Percentiles rank a stretch among this genome's conserved stretches.
These are phyloP conservation scores for Aphelinus atriplicis DNA, from an alignment of 1,140 invertebrate species.

Conservation along the genomic window DNA sequence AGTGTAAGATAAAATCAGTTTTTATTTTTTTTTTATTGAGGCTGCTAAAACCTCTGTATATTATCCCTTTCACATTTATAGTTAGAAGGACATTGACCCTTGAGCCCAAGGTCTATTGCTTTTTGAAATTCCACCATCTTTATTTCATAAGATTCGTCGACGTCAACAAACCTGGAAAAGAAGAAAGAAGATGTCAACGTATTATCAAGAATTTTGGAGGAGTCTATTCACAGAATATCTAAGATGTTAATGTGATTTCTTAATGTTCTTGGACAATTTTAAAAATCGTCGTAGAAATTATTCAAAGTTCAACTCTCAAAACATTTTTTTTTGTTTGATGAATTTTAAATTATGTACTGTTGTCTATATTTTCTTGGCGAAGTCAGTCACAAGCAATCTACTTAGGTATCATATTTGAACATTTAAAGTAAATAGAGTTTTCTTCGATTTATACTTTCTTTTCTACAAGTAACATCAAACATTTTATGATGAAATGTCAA, in stretches of 20 bases:
- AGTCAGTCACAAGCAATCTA: too few species aligned
- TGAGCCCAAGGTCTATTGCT: slow-evolving; percentile 59
- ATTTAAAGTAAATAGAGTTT: too few species aligned
- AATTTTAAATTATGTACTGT: too few species aligned
- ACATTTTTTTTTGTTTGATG: too few species aligned
- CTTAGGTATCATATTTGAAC: too few species aligned
- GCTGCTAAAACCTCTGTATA: slow-evolving; percentile 57
- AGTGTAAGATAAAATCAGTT: slow-evolving; percentile 30
- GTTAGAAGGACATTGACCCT: slow-evolving; percentile 56
- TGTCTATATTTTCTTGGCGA: too few species aligned
- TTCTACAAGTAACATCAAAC: too few species aligned
- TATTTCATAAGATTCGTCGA: slow-evolving; percentile 58
- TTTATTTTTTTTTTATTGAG: slow-evolving; percentile 43
- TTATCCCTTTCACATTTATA: slow-evolving; percentile 63
- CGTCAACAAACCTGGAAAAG: slow-evolving; percentile 44
- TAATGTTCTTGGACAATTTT: too few species aligned
- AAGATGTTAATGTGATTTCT: too few species aligned
- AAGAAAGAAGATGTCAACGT: slow-evolving; percentile 16
- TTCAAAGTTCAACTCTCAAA: too few species aligned
- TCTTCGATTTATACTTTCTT: too few species aligned
- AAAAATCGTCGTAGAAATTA: too few species aligned
- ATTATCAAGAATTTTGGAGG: neutral
- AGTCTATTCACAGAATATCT: neutral
- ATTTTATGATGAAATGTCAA: slow-evolving; percentile 13
- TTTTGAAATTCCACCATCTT: slow-evolving; percentile 58